Conservation (phyloP, 1,140 invertebrate genomes). For the Manduca sexta region DNA sequence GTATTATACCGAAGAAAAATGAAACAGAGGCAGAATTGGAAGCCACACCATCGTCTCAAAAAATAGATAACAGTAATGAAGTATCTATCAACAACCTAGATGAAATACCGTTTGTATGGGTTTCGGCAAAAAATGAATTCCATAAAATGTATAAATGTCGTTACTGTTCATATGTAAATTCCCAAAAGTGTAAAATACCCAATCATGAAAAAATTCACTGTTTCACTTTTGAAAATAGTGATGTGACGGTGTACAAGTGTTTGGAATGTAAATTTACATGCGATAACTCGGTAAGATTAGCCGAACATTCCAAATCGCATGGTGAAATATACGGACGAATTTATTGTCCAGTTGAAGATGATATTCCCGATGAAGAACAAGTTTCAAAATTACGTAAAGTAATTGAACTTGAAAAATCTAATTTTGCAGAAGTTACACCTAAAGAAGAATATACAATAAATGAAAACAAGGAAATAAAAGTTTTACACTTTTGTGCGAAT, state of each 20-base stretch:
- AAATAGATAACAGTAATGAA: slow-evolving; percentile 22
- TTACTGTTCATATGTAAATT: slow-evolving; percentile 88
- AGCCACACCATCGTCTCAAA: slow-evolving; percentile 19
- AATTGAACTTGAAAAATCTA: slow-evolving; percentile 51
- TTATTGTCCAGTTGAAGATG: slow-evolving; percentile 80
- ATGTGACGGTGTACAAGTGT: slow-evolving; percentile 74
- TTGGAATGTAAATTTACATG: slow-evolving; percentile 88
- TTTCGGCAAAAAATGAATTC: slow-evolving; percentile 80
- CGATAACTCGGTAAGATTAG: slow-evolving; percentile 82
- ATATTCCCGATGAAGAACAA: slow-evolving; percentile 78
- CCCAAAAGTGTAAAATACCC: slow-evolving; percentile 84
- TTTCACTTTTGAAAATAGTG: slow-evolving; percentile 64
- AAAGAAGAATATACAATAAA: slow-evolving; percentile 33
- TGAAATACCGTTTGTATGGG: slow-evolving; percentile 82
- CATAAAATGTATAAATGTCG: slow-evolving; percentile 90
- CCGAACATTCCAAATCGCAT: slow-evolving; percentile 86
- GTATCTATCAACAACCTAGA: slow-evolving; percentile 29
- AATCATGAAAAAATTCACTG: slow-evolving; percentile 91
- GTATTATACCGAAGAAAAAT: slow-evolving; percentile 65
- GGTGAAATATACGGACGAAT: slow-evolving; percentile 80
- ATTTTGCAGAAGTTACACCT: slow-evolving; percentile 23
- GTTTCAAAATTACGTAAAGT: slow-evolving; percentile 75
- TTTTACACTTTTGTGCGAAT: slow-evolving; percentile 76
- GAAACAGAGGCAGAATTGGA: slow-evolving; percentile 50
- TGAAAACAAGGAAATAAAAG: slow-evolving; percentile 52